Evolutionary conservation across 2,888 invertebrate genomes (phyloP).

Genomic region (Caradrina clavipalpis): DNA sequence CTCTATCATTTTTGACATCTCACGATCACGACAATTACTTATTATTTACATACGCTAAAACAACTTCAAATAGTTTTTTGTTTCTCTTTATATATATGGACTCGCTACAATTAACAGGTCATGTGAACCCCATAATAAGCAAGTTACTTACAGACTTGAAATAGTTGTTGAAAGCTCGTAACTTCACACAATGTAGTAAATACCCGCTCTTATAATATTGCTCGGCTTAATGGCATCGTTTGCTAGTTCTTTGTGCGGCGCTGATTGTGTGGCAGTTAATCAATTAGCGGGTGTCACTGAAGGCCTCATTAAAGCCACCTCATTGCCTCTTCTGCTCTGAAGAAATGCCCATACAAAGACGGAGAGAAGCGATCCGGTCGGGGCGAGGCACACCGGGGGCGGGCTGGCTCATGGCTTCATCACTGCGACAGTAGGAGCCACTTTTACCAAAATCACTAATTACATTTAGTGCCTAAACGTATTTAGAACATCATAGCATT

Average conservation of each 20-base stretch:
- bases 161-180: too few relatives aligned
- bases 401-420: neutral
- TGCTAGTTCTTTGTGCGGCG: conserved; percentile 15
- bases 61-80: too few relatives aligned
- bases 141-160: too few relatives aligned
- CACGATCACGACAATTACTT: neutral
- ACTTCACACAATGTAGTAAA: neutral
- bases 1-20: neutral
- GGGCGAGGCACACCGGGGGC: conserved; percentile 64
- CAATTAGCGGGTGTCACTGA: conserved; percentile 68
- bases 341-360: conserved; percentile 76
- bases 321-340: conserved; percentile 77
- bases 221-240: conserved; percentile 10
- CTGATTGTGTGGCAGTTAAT: conserved; percentile 66
- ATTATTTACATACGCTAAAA: too few relatives aligned
- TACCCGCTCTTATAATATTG: conserved; percentile 2
- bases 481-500: too few relatives aligned
- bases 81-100: too few relatives aligned
- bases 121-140: too few relatives aligned
- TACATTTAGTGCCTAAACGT: too few relatives aligned
- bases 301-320: conserved; percentile 82
- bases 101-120: too few relatives aligned
- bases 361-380: conserved; percentile 67
- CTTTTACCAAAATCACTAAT: too few relatives aligned
- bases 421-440: neutral